phyloP scores from a whole-genome alignment of 2,113 vertebrate genomes.

The Cichladusa arquata region DNA sequence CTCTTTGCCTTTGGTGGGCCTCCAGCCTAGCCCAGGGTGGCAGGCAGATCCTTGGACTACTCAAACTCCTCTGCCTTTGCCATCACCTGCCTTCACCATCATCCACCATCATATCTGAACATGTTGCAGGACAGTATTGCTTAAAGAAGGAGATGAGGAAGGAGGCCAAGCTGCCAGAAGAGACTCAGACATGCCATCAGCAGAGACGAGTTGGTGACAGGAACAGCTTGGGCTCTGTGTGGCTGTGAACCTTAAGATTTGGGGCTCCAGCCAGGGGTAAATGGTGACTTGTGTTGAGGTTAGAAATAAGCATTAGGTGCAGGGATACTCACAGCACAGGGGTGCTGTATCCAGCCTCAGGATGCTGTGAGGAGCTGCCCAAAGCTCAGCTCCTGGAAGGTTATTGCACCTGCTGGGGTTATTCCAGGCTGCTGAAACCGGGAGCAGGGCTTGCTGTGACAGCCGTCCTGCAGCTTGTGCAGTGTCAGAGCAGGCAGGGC shows the following conservation, averaged over 20 bases:
- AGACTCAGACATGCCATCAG: neutral
- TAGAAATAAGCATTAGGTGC: neutral
- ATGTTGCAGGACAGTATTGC: neutral
- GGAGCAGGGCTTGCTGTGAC: neutral
- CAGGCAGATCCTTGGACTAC: neutral
- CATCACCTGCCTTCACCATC: neutral
- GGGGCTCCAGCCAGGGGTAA: neutral
- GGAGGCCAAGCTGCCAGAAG: neutral
- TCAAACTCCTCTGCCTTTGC: neutral
- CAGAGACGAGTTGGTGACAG: neutral
- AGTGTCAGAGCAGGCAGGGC: neutral
- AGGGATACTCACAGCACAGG: neutral
- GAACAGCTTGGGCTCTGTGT: neutral
- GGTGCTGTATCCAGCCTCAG: neutral
- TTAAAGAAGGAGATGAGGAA: neutral
- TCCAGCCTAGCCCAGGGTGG: neutral
- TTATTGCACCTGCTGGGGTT: neutral
- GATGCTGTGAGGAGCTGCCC: neutral
- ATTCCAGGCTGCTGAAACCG: constrained; percentile 11
- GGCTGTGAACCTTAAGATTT: neutral
- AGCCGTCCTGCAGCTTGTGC: neutral
- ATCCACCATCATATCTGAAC: fast-evolving
- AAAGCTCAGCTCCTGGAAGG: neutral
- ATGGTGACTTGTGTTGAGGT: neutral
- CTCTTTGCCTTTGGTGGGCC: neutral